phyloP scores from a whole-genome alignment of 2,113 vertebrate species.

The Micronisus gabar region DNA sequence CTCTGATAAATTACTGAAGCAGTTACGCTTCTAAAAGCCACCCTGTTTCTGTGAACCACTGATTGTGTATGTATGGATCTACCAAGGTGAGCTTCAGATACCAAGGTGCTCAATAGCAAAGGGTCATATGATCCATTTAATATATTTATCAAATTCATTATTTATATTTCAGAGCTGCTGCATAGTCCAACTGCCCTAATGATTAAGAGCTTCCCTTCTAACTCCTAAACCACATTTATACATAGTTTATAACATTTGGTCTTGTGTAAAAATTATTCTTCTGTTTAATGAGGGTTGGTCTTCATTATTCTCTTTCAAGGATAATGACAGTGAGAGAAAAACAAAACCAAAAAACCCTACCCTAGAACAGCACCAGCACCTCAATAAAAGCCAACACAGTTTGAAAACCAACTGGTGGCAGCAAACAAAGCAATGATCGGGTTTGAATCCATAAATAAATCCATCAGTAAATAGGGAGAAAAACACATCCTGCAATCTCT shows the following conservation, averaged over 20 bases:
- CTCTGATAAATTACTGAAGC: neutral
- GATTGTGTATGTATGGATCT: neutral
- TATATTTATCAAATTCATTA: neutral
- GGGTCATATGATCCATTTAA: neutral
- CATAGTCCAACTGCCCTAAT: neutral
- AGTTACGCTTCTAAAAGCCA: neutral
- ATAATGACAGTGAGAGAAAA: neutral
- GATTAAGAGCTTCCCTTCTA: neutral
- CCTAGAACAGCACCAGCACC: neutral
- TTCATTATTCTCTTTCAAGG: neutral
- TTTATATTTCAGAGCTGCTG: neutral
- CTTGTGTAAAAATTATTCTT: neutral
- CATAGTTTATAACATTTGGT: neutral
- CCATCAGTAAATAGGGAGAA: neutral
- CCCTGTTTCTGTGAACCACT: rapidly evolving
- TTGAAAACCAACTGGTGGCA: neutral
- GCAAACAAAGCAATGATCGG: neutral
- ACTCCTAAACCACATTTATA: neutral
- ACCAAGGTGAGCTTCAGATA: neutral
- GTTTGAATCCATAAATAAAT: neutral
- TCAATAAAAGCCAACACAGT: neutral
- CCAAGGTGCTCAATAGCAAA: neutral
- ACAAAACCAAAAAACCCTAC: neutral
- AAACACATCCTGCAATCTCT: neutral
- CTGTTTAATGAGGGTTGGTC: neutral